phyloP scores from a whole-genome alignment of 2,888 invertebrate genomes.

The Phalera bucephala region DNA sequence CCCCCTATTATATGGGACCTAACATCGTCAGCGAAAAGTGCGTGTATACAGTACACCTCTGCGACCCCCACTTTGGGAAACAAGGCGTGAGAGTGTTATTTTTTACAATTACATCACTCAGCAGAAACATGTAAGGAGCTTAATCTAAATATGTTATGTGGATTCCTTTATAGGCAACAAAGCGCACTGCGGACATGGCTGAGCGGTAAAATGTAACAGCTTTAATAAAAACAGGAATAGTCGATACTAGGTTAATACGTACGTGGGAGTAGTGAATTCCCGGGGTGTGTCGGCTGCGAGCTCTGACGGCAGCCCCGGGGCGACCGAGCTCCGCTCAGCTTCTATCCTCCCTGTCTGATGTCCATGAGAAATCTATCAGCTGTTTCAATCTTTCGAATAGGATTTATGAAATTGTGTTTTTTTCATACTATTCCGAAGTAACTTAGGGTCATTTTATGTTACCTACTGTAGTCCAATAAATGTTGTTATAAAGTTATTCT shows the following conservation, averaged over 20 bases:
- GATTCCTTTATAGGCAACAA: not conserved
- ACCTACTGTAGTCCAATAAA: too few species aligned
- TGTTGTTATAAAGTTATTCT: too few species aligned
- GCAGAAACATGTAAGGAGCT: too few species aligned
- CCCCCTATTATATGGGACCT: too few species aligned
- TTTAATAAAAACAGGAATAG: constrained; percentile 26
- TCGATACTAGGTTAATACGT: constrained; percentile 26
- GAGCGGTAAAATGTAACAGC: constrained; percentile 23
- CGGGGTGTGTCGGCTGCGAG: constrained; percentile 18
- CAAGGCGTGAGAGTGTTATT: too few species aligned
- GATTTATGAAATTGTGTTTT: constrained; percentile 1
- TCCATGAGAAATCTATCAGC: constrained; percentile 28
- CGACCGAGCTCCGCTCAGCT: constrained; percentile 12
- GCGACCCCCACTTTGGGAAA: too few species aligned
- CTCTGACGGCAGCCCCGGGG: constrained; percentile 26
- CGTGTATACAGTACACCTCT: too few species aligned
- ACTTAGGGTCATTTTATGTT: too few species aligned
- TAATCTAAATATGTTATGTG: too few species aligned
- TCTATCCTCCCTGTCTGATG: constrained; percentile 10
- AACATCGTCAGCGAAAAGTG: too few species aligned
- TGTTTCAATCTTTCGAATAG: constrained; percentile 20
- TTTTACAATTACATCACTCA: too few species aligned
- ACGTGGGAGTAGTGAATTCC: constrained; percentile 19
- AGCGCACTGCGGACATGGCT: not conserved
- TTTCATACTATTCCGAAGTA: too few species aligned